A percentile compares a stretch with the other conserved stretches of the same genome.
These are phyloP conservation scores for Porites evermanni DNA, from an alignment of 92 coral and sea anemone genomes.

Conservation along the genomic window DNA sequence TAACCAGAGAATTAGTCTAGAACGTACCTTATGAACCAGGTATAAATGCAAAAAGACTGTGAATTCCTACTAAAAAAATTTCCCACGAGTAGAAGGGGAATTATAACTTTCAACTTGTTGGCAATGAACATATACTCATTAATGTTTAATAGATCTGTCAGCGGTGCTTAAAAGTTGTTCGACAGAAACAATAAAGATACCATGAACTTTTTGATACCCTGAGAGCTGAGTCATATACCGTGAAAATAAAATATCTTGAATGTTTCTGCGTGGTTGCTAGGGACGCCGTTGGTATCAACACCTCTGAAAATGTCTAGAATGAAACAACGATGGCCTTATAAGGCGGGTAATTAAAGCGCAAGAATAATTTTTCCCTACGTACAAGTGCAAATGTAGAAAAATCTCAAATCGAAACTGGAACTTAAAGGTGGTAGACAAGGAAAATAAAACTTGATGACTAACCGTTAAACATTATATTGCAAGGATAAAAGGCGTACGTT, in stretches of 20 bases:
- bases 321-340: no score
- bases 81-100: background rate
- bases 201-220: slow-evolving; percentile 27
- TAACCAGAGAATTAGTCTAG: background rate
- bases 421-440: no score
- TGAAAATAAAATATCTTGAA: slow-evolving; percentile 14
- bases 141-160: slow-evolving; percentile 47
- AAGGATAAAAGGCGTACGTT: no score
- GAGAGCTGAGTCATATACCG: slow-evolving; percentile 14
- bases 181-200: slow-evolving; percentile 26
- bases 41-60: background rate
- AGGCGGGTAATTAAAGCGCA: no score
- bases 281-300: background rate
- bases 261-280: background rate
- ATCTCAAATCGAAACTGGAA: no score
- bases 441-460: no score
- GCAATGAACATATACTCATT: slow-evolving; percentile 13
- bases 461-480: no score
- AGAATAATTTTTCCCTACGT: no score
- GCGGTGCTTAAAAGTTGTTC: slow-evolving; percentile 20
- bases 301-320: no score
- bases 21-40: slow-evolving; percentile 11
- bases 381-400: no score
- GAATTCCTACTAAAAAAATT: background rate
- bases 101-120: background rate